A percentile compares a stretch with the other conserved stretches of the same genome.
Evolutionary conservation across 1,140 invertebrate genomes (phyloP).

Genomic region (Lepidurus couesii): DNA sequence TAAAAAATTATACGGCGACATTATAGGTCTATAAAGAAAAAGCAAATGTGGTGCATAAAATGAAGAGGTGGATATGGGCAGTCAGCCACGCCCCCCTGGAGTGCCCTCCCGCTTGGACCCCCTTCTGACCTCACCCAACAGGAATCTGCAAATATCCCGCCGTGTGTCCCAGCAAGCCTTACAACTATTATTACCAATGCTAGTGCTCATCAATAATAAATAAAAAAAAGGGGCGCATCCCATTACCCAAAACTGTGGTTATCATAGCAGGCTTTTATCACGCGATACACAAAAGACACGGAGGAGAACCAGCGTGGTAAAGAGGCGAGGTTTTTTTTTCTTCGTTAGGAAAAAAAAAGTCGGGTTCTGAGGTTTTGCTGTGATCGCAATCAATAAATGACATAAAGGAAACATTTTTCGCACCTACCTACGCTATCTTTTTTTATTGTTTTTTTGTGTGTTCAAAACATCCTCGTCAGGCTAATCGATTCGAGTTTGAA

Average conservation of each 20-base stretch:
- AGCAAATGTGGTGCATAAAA: conserved; percentile 13
- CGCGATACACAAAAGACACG: neutral
- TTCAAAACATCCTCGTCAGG: neutral
- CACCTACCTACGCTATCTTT: neutral
- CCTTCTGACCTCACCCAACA: conserved; percentile 13
- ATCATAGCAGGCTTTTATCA: neutral
- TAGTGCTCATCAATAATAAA: conserved; percentile 14
- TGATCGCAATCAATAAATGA: conserved; percentile 8
- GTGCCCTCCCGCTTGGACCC: conserved; percentile 3
- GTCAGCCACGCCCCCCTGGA: conserved; percentile 16
- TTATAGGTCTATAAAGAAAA: conserved; percentile 11
- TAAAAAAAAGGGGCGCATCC: conserved; percentile 13
- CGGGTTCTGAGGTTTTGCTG: neutral
- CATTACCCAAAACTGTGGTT: conserved; percentile 13
- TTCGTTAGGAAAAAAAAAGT: neutral
- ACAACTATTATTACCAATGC: conserved; percentile 15
- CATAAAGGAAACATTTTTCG: conserved; percentile 10
- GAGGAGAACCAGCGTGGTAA: neutral
- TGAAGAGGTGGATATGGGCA: conserved; percentile 10
- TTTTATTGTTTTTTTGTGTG: neutral
- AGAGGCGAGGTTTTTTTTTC: too few relatives aligned
- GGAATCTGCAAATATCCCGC: conserved; percentile 21
- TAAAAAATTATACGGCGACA: conserved; percentile 17
- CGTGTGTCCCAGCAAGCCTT: conserved; percentile 20
- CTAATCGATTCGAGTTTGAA: neutral